A percentile compares a stretch with the other conserved stretches of the same genome.
These are phyloP conservation scores for Argyresthia goedartella DNA, from an alignment of 2,888 invertebrate species.

Conservation along the genomic window DNA sequence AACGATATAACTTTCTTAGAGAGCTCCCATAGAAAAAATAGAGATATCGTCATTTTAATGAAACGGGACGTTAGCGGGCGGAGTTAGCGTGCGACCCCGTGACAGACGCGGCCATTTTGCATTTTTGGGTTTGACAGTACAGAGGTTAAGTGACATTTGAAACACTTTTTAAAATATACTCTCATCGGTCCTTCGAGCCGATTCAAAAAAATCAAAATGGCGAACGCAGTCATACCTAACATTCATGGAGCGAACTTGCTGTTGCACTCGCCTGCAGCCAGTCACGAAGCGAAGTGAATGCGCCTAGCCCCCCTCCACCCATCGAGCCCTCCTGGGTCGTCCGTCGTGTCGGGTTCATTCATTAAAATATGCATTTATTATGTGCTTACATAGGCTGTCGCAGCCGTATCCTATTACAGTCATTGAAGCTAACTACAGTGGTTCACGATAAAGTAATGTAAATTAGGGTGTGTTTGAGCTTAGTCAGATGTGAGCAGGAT, in stretches of 20 bases:
- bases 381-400: slow-evolving; percentile 21
- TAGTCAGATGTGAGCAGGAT: background rate
- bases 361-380: slow-evolving; percentile 55
- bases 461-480: background rate
- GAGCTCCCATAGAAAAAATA: no score
- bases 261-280: slow-evolving; percentile 7
- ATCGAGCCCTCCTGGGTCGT: slow-evolving; percentile 9
- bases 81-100: no score
- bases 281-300: slow-evolving; percentile 41
- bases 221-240: no score
- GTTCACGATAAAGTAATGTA: background rate
- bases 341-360: slow-evolving; percentile 38
- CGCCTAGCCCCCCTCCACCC: slow-evolving; percentile 29
- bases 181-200: background rate
- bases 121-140: no score
- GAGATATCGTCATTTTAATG: no score
- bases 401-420: slow-evolving; percentile 3
- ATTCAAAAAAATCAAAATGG: no score
- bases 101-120: no score
- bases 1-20: no score
- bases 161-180: no score
- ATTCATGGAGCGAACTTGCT: no score
- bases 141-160: no score
- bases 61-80: no score
- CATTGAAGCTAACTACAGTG: slow-evolving; percentile 2